A percentile compares a stretch with the other conserved stretches of the same genome.
phyloP scores from a whole-genome alignment of 2,113 vertebrate species.

The Zosterops borbonicus region DNA sequence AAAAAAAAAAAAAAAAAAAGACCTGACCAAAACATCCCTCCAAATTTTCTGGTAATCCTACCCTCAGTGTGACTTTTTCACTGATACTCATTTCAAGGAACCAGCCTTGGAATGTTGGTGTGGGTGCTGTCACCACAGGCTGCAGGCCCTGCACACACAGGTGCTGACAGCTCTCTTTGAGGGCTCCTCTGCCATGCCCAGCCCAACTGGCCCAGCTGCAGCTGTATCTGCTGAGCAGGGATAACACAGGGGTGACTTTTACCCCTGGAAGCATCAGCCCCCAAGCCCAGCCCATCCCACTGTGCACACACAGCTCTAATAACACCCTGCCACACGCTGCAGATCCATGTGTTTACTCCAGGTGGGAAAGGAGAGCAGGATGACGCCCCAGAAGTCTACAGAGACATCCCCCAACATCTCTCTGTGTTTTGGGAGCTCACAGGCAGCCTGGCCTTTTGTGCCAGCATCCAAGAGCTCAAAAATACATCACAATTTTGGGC shows the following conservation, averaged over 20 bases:
- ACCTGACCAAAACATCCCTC: rapidly evolving
- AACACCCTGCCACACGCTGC: rapidly evolving
- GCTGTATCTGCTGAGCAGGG: not conserved
- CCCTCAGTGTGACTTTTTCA: not conserved
- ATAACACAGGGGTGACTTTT: rapidly evolving
- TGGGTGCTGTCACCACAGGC: rapidly evolving
- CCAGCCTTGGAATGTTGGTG: not conserved
- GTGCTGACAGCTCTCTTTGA: not conserved
- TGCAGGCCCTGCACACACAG: rapidly evolving
- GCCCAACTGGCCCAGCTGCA: not conserved
- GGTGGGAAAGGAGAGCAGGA: not conserved
- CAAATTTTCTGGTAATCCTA: not conserved
- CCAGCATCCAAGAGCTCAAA: not conserved
- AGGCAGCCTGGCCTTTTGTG: not conserved
- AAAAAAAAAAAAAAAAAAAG: too few relatives aligned
- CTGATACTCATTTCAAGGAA: not conserved
- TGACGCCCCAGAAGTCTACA: not conserved
- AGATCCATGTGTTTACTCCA: rapidly evolving
- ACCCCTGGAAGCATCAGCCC: not conserved
- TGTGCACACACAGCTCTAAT: not conserved
- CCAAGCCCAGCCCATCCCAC: not conserved
- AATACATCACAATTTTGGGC: rapidly evolving
- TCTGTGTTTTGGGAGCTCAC: not conserved
- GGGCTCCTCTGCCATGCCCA: rapidly evolving
- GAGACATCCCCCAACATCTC: not conserved